Base-by-base conservation (phyloP, 2,888 invertebrate species). In the Lithophane leautieri region DNA sequence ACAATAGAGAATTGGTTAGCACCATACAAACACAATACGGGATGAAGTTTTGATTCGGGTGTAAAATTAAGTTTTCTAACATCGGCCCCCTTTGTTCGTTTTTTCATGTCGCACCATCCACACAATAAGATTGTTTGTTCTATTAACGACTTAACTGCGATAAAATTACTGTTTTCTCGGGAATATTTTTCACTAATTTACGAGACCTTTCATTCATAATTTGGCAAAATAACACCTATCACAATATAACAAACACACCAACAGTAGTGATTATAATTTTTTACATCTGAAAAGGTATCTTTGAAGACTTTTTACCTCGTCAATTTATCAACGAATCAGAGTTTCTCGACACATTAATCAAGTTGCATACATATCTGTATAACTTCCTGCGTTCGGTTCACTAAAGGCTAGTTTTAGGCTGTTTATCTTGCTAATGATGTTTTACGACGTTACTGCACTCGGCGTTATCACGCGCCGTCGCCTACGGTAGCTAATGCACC, bases 371-470 rank as follows among this genome's bases (percentile, higher is more conserved):
- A 85, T 93, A 93, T 92, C 92, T 89, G 84, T 89, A 85, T 83
- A 84, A 88, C 92, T 94, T 93, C 94, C 95, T 93, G 93, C 88
- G 88, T 89, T 88, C 90, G 89, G 90, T 91, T 90, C 90, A 90
- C 88, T 93, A 91, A 93, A 94, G 92, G 89, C 90, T 90, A 92
- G 93, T 92, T 95, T 96, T 94, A 93, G 93, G 93, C 88, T 84
- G 86, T 93, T 96, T 96, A 96, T 96, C 96, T 95, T 92, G 92
- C 95, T 96, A 96, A 96, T 95, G 96, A 96, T 96, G 95, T 95
- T 96, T 95, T 95, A 96, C 95, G 95, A 95, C 92, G 93, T 91
- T 89, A 88, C 92, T 91, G 89, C 91, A 92, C 91, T 93, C 90
- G 78, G 79, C 88, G 91, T 95, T 95, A 96, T 96, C 95, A 90